phyloP scores from a whole-genome alignment of 2,113 vertebrate genomes.

The Pygoscelis antarcticus region DNA sequence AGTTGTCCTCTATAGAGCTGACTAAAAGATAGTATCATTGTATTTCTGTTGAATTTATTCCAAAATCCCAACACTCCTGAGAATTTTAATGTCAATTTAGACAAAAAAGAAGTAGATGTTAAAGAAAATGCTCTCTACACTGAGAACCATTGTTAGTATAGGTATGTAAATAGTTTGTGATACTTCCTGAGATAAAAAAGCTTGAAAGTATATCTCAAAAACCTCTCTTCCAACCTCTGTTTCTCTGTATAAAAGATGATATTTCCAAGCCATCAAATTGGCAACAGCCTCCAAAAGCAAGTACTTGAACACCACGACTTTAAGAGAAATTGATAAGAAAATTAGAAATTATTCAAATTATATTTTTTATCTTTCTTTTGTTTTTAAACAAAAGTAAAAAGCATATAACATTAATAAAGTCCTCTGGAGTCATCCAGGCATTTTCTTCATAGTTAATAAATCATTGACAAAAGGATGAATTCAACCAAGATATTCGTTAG shows the following conservation, averaged over 20 bases:
- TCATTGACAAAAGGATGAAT: neutral
- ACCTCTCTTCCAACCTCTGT: fast-evolving
- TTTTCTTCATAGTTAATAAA: neutral
- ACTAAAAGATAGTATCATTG: neutral
- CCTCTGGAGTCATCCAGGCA: neutral
- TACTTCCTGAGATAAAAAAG: neutral
- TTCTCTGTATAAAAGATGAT: neutral
- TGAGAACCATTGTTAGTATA: neutral
- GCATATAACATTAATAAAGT: neutral
- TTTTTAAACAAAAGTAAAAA: neutral
- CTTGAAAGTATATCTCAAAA: neutral
- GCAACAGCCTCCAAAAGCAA: neutral
- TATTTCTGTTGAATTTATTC: neutral
- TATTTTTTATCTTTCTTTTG: neutral
- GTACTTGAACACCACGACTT: neutral
- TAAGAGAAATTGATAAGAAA: neutral
- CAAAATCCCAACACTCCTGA: neutral
- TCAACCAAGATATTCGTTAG: neutral
- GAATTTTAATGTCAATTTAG: neutral
- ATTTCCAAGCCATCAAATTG: neutral
- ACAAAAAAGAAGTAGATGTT: neutral
- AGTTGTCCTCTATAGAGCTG: neutral
- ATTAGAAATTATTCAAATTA: neutral
- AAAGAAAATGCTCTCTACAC: neutral
- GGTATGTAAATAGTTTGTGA: neutral